phyloP scores from a whole-genome alignment of 2,113 vertebrate species.

The rat (Rattus norvegicus) region DNA sequence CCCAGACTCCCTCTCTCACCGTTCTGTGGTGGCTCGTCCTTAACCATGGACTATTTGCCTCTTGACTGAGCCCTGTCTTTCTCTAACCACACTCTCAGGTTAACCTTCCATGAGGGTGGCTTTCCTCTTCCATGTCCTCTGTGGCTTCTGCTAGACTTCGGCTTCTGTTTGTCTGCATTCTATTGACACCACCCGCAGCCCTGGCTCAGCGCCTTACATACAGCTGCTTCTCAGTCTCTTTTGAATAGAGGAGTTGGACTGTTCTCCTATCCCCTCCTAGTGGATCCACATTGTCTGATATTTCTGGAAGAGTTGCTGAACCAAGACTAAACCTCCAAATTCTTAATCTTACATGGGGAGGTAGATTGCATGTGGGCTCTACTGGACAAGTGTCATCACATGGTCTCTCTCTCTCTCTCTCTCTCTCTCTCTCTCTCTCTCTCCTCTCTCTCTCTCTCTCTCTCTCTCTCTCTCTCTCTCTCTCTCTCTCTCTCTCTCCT shows the following conservation, averaged over 20 bases:
- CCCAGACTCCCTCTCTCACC: too few relatives aligned
- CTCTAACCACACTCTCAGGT: not conserved
- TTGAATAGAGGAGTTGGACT: not conserved
- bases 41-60: not conserved
- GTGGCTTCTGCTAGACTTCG: too few relatives aligned
- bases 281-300: too few relatives aligned
- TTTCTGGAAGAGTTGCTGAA: not conserved
- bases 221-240: fast-evolving
- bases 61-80: not conserved
- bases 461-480: too few relatives aligned
- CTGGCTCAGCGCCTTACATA: too few relatives aligned
- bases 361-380: too few relatives aligned
- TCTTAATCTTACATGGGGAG: not conserved
- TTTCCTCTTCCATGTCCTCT: not conserved
- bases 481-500: too few relatives aligned
- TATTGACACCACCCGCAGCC: too few relatives aligned
- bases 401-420: fast-evolving
- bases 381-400: not conserved
- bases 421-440: too few relatives aligned
- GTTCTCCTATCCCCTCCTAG: too few relatives aligned
- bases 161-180: not conserved
- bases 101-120: fast-evolving
- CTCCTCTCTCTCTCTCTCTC: too few relatives aligned
- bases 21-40: too few relatives aligned
- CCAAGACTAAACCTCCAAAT: not conserved